These are phyloP conservation scores for Chelon labrosus DNA, from an alignment of 2,797 vertebrate species.

Conservation along the genomic window DNA sequence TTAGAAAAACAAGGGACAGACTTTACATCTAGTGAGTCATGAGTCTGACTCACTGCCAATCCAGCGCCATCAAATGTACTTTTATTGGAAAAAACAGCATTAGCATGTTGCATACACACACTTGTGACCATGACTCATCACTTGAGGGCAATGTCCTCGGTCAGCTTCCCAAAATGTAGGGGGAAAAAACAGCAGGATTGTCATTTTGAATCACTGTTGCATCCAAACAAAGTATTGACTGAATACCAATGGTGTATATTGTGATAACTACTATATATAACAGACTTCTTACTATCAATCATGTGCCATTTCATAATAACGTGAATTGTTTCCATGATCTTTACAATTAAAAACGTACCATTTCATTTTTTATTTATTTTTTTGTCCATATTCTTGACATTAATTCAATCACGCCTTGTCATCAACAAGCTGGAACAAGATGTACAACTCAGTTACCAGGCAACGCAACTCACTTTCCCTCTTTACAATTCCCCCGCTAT, in stretches of 20 bases:
- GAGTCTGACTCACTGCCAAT: conserved; percentile 1
- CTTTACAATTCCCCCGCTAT: not conserved
- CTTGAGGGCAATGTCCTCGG: conserved; percentile 42
- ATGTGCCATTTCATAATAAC: conserved; percentile 2
- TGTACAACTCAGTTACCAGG: conserved; percentile 24
- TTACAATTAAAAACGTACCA: not conserved
- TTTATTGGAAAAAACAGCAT: not conserved
- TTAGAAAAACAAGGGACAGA: not conserved
- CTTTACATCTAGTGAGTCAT: conserved; percentile 11
- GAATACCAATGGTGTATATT: conserved; percentile 27
- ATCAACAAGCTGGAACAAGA: conserved; percentile 2
- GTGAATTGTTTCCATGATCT: not conserved
- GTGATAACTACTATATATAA: not conserved
- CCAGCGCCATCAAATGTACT: not conserved
- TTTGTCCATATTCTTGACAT: not conserved
- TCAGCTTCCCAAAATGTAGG: conserved; percentile 55
- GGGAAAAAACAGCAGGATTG: conserved; percentile 19
- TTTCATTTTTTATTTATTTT: not conserved
- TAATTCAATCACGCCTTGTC: not conserved
- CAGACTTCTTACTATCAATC: not conserved
- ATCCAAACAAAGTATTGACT: conserved; percentile 45
- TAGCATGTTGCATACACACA: conserved; percentile 33
- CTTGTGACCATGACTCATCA: conserved; percentile 48
- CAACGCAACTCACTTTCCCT: conserved; percentile 17
- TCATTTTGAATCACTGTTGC: conserved; percentile 25